Conservation (phyloP, 1,140 invertebrate genomes). For the Orius insidiosus region DNA sequence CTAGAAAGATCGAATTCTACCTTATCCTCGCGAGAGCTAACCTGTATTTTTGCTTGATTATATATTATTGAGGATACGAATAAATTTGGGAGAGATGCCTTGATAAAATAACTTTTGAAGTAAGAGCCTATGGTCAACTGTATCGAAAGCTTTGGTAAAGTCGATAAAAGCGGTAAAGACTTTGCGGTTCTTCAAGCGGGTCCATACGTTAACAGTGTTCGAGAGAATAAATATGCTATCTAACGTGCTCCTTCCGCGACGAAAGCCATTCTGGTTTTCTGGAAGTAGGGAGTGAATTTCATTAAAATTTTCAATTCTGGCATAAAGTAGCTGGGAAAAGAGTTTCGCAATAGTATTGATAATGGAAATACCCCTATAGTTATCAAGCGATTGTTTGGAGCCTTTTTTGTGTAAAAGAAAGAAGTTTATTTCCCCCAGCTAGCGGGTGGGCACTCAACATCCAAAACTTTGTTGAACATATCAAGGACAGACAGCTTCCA, state of each 20-base stretch:
- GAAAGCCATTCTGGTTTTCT: slow-evolving; percentile 2
- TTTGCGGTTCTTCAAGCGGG: neutral
- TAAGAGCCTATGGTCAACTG: slow-evolving; percentile 16
- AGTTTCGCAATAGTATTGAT: neutral
- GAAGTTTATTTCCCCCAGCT: neutral
- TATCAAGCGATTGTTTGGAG: neutral
- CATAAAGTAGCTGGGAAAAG: neutral
- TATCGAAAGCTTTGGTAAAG: slow-evolving; percentile 19
- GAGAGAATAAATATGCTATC: neutral
- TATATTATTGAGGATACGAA: slow-evolving; percentile 19
- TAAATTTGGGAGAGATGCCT: slow-evolving; percentile 19
- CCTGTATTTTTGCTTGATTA: slow-evolving; percentile 12
- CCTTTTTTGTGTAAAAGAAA: neutral
- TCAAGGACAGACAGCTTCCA: too few species aligned
- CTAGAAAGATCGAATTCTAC: slow-evolving; percentile 14
- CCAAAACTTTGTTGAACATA: too few species aligned
- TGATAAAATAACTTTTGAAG: slow-evolving; percentile 17
- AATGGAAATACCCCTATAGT: neutral
- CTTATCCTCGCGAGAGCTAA: slow-evolving; percentile 7
- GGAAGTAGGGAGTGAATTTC: neutral
- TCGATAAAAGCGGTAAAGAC: slow-evolving; percentile 20
- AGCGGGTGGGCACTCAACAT: too few species aligned
- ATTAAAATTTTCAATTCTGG: neutral
- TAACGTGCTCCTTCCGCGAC: neutral
- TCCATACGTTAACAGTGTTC: neutral